Evolutionary conservation across 1,140 invertebrate species (phyloP).

Genomic region (Solenopsis invicta): DNA sequence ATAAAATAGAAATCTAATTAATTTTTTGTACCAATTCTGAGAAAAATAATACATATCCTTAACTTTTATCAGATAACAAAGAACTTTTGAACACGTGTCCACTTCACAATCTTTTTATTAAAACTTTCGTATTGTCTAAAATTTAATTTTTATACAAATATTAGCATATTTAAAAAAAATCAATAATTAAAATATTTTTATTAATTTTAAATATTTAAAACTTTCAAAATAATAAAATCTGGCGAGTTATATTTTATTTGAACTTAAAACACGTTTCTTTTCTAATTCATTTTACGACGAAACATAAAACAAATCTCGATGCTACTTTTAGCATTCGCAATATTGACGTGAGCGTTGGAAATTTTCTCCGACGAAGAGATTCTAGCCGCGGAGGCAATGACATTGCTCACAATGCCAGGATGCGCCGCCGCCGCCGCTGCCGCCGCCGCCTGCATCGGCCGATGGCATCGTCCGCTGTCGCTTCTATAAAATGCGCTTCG

Average conservation of each 20-base stretch:
- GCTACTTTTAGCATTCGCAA: slow-evolving; percentile 51
- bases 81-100: too few species aligned
- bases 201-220: background rate
- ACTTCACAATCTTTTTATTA: background rate
- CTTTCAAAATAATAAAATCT: background rate
- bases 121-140: background rate
- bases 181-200: background rate
- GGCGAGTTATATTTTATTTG: background rate
- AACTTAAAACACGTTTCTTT: background rate
- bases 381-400: slow-evolving; percentile 73
- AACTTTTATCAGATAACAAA: background rate
- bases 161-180: background rate
- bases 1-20: background rate
- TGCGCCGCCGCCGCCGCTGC: slow-evolving; percentile 36
- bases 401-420: slow-evolving; percentile 76
- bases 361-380: slow-evolving; percentile 69
- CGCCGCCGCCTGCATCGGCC: slow-evolving; percentile 55
- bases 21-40: background rate
- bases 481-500: slow-evolving; percentile 53
- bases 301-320: background rate
- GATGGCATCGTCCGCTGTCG: slow-evolving; percentile 45
- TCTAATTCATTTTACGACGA: background rate
- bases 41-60: background rate
- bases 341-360: slow-evolving; percentile 62
- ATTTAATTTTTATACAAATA: background rate